phyloP scores from a whole-genome alignment of 1,140 invertebrate genomes.

The Anastrepha ludens region DNA sequence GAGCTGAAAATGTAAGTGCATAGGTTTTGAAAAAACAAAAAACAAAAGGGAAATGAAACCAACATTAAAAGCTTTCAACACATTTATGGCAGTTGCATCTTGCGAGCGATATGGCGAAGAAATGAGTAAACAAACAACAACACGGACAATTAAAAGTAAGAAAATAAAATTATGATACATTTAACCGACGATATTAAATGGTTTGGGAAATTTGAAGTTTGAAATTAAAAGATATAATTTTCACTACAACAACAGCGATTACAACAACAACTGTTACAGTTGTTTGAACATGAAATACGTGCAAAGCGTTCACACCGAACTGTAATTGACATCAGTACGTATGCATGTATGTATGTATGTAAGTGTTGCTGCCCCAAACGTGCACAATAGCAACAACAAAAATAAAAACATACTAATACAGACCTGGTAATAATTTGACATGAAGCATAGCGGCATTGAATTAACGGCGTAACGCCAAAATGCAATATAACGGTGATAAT shows the following conservation, averaged over 20 bases:
- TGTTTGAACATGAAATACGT: slow-evolving; percentile 1
- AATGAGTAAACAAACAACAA: background rate
- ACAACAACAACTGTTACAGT: background rate
- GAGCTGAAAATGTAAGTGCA: background rate
- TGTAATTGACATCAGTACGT: background rate
- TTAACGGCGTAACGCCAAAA: background rate
- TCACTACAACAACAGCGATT: slow-evolving; percentile 6
- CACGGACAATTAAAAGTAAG: background rate
- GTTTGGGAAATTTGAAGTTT: background rate
- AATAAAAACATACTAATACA: background rate
- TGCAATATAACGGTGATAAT: background rate
- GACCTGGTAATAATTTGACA: background rate
- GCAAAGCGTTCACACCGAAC: slow-evolving; percentile 22
- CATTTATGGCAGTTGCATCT: background rate
- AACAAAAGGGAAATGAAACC: slow-evolving; percentile 27
- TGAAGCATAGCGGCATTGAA: background rate
- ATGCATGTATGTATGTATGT: too few species aligned
- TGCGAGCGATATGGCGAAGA: background rate
- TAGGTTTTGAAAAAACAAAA: background rate
- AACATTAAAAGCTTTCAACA: background rate
- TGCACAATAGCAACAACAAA: background rate
- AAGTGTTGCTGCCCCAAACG: background rate
- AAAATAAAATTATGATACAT: background rate
- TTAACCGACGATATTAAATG: background rate
- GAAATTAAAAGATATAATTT: slow-evolving; percentile 18